phyloP scores from a whole-genome alignment of 2,797 vertebrate genomes.

The Lithobates pipiens region DNA sequence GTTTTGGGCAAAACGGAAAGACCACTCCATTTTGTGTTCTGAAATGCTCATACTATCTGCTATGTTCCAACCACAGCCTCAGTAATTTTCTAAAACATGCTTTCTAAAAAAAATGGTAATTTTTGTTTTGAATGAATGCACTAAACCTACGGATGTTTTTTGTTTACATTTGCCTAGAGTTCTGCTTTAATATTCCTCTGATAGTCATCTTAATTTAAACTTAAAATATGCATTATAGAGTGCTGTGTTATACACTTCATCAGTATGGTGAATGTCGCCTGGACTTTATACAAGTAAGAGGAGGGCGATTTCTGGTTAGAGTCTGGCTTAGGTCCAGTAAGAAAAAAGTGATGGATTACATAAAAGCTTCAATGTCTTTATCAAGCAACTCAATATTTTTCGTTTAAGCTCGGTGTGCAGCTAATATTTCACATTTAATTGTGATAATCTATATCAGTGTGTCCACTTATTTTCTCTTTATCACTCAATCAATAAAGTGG shows the following conservation, averaged over 20 bases:
- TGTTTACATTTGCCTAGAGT: no score
- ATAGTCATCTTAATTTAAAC: constrained; percentile 14
- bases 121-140: no score
- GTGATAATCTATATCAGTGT: constrained; percentile 30
- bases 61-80: no score
- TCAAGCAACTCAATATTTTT: constrained; percentile 37
- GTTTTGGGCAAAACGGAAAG: background rate
- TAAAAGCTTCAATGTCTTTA: constrained; percentile 23
- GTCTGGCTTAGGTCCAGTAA: constrained; percentile 16
- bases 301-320: constrained; percentile 25
- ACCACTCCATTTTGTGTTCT: no score
- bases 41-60: no score
- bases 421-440: constrained; percentile 46
- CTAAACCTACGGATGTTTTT: no score
- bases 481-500: background rate
- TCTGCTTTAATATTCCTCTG: background rate
- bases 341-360: constrained; percentile 29
- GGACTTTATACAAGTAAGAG: background rate
- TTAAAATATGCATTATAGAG: constrained; percentile 10
- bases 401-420: constrained; percentile 6
- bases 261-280: constrained; percentile 16
- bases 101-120: no score
- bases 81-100: no score
- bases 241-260: constrained; percentile 9
- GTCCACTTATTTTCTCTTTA: constrained; percentile 16